Percentiles rank a stretch among this genome's conserved stretches.
Conservation (phyloP, 1,140 invertebrate genomes). For the Schlechtendalia chinensis region DNA sequence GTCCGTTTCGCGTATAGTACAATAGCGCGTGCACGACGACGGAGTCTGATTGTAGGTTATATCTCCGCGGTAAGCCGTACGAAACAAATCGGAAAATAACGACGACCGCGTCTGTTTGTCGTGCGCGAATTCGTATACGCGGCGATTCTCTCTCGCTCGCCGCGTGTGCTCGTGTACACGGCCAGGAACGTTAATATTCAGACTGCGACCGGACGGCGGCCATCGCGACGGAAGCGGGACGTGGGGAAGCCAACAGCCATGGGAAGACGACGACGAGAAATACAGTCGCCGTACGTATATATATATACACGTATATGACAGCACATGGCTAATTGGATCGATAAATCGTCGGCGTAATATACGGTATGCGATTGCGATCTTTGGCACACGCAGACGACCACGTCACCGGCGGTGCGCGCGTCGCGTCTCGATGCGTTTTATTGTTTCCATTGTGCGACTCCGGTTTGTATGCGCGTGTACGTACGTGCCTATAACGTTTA, state of each 20-base stretch:
- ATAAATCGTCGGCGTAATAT: conserved; percentile 31
- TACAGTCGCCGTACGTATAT: background rate
- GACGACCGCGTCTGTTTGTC: too few relatives aligned
- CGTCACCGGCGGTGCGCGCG: background rate
- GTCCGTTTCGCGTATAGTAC: too few relatives aligned
- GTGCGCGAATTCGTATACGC: too few relatives aligned
- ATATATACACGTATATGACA: background rate
- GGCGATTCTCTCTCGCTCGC: too few relatives aligned
- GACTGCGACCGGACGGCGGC: background rate
- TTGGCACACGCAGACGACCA: conserved; percentile 27
- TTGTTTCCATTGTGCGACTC: conserved; percentile 2
- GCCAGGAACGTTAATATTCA: conserved; percentile 26
- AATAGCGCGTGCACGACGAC: too few relatives aligned
- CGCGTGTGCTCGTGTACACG: too few relatives aligned
- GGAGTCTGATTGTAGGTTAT: too few relatives aligned
- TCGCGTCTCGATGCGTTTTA: conserved; percentile 6
- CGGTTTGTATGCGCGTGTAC: background rate
- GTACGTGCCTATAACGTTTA: background rate
- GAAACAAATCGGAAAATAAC: too few relatives aligned
- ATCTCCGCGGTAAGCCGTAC: too few relatives aligned
- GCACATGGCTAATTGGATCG: conserved; percentile 44
- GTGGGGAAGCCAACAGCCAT: background rate
- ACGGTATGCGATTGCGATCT: conserved; percentile 32
- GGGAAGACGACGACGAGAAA: conserved; percentile 22
- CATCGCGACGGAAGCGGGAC: background rate